Evolutionary conservation across 2,113 vertebrate genomes (phyloP), one percentile per base, ranked within the genome.

Genomic region (Athene noctua): DNA sequence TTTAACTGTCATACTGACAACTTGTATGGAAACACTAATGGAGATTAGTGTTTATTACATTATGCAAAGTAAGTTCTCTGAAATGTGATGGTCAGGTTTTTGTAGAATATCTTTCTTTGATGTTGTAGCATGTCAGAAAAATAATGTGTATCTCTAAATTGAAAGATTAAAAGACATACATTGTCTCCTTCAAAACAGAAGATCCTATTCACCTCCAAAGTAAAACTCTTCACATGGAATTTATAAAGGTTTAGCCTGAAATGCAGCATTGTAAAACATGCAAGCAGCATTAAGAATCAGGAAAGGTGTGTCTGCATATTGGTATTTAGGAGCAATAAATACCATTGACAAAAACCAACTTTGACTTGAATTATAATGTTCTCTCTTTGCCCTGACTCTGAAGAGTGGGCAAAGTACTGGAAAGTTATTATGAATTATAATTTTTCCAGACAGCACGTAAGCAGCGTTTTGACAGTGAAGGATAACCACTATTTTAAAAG

Each of bases 311-410:
- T 46, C 57, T 92, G 30, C 11, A 11, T 51, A 44, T 77, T 63
- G 47, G 46, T 89, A 88, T 86, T 95, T 86, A 63, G 79, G 25
- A 90, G 51, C 42, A 89, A 54, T 93, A 97, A 94, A 91, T 94
- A 75, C 40, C 25, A 27, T 55, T 90, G 72, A 85, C 36, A 79
- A 88, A 96, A 97, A 91, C 2, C 47, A 58, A 68, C 42, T 90
- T 88, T 88, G 74, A 91, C 47, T 91, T 92, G 85, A 90, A 88
- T 94, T 83, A 58, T 55, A 91, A 87, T 47, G 63, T 68, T 67
- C 67, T 84, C 6, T 58, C 13, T 78, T 85, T 90, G 22, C 19
- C 20, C 18, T 88, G 79, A 70, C 13, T 86, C 10, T 52, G 65
- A 96, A 74, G 61, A 80, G 70, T 66, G 26, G 63, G 46, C 88